Evolutionary conservation across 2,797 vertebrate species (phyloP).

Genomic region (Onychomys torridus): DNA sequence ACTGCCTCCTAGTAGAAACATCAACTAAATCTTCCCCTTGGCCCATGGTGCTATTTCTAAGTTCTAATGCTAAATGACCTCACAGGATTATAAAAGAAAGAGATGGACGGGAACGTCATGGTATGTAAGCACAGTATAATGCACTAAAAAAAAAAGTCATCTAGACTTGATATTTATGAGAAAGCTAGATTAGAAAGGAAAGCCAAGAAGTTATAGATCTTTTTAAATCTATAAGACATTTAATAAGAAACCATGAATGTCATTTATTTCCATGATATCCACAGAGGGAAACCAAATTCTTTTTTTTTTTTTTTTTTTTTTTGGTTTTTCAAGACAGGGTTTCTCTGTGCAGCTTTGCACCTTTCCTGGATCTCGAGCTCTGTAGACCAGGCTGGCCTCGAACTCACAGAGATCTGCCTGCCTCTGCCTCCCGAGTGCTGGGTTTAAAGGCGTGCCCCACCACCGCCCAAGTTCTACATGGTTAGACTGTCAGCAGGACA

Average conservation of each 20-base stretch:
- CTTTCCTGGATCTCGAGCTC: too few species aligned
- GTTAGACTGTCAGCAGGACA: background rate
- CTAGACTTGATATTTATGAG: conserved; percentile 29
- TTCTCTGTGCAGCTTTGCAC: too few species aligned
- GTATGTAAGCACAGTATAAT: background rate
- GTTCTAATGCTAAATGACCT: conserved; percentile 12
- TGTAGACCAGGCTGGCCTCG: too few species aligned
- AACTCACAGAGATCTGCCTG: too few species aligned
- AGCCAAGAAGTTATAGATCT: background rate
- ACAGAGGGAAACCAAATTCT: conserved; percentile 11
- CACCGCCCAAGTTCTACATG: conserved; percentile 34
- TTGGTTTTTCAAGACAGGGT: too few species aligned
- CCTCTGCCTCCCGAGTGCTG: too few species aligned
- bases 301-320: too few species aligned
- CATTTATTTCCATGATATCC: background rate
- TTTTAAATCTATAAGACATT: background rate
- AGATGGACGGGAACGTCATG: background rate
- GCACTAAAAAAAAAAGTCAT: background rate
- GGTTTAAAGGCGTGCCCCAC: too few species aligned
- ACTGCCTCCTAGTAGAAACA: conserved; percentile 18
- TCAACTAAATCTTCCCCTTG: conserved; percentile 34
- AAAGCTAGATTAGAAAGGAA: conserved; percentile 39
- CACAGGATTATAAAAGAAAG: conserved; percentile 11
- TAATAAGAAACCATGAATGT: background rate
- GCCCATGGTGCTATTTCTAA: background rate